A percentile compares a stretch with the other conserved stretches of the same genome.
Conservation (phyloP, 92 coral and sea anemone species). For the Siderastrea radians region DNA sequence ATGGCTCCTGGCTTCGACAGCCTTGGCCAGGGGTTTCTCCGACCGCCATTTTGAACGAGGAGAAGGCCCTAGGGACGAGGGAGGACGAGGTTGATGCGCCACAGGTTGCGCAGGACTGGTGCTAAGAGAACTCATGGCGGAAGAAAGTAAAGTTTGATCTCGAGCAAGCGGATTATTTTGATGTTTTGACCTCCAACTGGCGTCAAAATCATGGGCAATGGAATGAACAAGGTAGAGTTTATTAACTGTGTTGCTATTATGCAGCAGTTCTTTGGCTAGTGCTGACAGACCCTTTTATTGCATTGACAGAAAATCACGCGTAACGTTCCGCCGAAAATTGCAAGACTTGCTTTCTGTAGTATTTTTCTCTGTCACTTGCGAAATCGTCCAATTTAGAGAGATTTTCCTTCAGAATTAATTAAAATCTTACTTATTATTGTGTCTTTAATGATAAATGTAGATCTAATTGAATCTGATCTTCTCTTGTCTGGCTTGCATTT, state of each 20-base stretch:
- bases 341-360: no score
- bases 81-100: background rate
- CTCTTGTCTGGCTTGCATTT: background rate
- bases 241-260: background rate
- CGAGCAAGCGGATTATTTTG: background rate
- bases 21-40: no score
- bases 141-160: background rate
- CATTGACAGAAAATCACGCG: background rate
- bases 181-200: background rate
- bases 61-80: background rate
- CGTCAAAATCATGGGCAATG: constrained; percentile 79
- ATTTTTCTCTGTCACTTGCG: background rate
- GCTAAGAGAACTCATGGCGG: constrained; percentile 1
- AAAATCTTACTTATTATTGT: constrained; percentile 1
- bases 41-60: no score
- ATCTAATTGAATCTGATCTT: background rate
- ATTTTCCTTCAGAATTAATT: background rate
- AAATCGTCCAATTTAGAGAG: background rate
- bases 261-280: background rate
- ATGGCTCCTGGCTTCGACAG: no score
- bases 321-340: background rate
- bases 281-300: background rate
- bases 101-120: constrained; percentile 36
- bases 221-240: constrained; percentile 87
- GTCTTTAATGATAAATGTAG: background rate